Evolutionary conservation across 2,888 invertebrate species (phyloP).

Genomic region (Leptothorax acervorum): DNA sequence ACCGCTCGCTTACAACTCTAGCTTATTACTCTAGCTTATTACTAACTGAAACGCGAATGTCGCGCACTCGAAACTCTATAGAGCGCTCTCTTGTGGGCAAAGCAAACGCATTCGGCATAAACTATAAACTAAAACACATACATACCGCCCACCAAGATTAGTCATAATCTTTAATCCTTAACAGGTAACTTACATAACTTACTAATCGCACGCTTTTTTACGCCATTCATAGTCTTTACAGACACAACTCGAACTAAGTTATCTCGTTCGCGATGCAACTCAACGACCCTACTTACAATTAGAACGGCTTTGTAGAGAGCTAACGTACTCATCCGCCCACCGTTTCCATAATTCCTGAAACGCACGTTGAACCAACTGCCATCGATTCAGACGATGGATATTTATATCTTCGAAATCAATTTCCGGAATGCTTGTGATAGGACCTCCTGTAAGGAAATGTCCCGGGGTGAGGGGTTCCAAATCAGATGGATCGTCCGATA

Average conservation of each 20-base stretch:
- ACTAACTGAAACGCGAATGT: too few relatives aligned
- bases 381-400: not conserved
- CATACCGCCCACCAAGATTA: not conserved
- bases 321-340: not conserved
- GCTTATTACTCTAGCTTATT: too few relatives aligned
- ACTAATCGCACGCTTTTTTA: not conserved
- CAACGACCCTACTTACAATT: not conserved
- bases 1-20: too few relatives aligned
- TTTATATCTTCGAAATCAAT: not conserved
- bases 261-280: not conserved
- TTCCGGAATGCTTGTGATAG: not conserved
- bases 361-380: not conserved
- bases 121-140: not conserved
- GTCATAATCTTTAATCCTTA: not conserved
- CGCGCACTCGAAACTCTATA: too few relatives aligned
- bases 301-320: not conserved
- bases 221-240: not conserved
- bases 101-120: too few relatives aligned
- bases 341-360: not conserved
- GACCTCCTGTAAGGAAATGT: not conserved
- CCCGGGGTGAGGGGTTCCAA: not conserved
- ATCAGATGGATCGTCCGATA: not conserved
- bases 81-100: too few relatives aligned
- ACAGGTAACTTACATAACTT: too few relatives aligned
- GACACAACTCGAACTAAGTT: not conserved